These are phyloP conservation scores for Drosophila macrospina DNA, from an alignment of 2,888 invertebrate species.

Conservation along the genomic window DNA sequence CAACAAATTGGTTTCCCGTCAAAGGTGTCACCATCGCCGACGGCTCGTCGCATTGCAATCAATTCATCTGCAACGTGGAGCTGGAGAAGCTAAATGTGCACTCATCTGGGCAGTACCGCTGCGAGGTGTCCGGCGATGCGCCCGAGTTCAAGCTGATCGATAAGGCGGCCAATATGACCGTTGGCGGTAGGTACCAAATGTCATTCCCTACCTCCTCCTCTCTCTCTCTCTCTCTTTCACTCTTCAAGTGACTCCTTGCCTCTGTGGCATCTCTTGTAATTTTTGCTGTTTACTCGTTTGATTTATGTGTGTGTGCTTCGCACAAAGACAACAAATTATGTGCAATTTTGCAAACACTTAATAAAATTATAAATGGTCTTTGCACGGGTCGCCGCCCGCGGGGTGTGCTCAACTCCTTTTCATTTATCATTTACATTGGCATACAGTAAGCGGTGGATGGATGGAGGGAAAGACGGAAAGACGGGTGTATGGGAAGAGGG, in stretches of 20 bases:
- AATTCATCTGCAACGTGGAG: conserved; percentile 85
- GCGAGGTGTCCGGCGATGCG: conserved; percentile 88
- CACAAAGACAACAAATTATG: conserved; percentile 80
- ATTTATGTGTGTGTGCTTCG: conserved; percentile 44
- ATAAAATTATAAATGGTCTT: conserved; percentile 83
- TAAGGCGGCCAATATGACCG: conserved; percentile 87
- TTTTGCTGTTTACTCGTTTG: conserved; percentile 37
- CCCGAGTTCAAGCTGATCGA: conserved; percentile 88
- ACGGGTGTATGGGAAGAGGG: neutral
- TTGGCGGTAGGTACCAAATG: conserved; percentile 86
- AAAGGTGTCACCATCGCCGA: conserved; percentile 84
- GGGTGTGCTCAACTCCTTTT: conserved; percentile 64
- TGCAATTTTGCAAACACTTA: conserved; percentile 82
- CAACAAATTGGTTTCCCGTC: conserved; percentile 85
- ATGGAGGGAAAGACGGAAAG: neutral
- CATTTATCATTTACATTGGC: conserved; percentile 72
- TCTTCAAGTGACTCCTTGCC: neutral
- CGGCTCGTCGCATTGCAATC: conserved; percentile 85
- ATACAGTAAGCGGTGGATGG: conserved; percentile 34
- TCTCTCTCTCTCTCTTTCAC: neutral
- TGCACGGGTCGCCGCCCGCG: conserved; percentile 57
- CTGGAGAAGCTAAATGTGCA: conserved; percentile 83
- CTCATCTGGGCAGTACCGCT: conserved; percentile 87
- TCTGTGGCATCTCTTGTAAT: conserved; percentile 7
- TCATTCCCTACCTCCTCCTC: neutral